Base-by-base conservation (phyloP, 2,888 invertebrate genomes). In the Gymnoscelis rufifasciata region DNA sequence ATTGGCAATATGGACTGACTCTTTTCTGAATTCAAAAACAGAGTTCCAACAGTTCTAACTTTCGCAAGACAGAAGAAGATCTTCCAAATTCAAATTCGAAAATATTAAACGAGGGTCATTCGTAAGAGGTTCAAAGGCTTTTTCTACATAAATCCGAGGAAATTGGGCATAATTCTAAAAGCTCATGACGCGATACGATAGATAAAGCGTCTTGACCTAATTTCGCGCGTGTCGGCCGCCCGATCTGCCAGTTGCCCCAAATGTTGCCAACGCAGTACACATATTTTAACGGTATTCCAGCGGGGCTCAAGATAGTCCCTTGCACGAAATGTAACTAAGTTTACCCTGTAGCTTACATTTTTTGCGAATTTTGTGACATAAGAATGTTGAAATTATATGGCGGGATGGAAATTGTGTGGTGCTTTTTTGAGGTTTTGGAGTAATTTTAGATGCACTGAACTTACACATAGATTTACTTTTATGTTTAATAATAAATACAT, bases 171-270 rank as follows among this genome's bases (percentile, higher is more conserved):
- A 69, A 71, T 68, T 67, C 56, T 57, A 62, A 71, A 66, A 69
- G 66, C 64, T 54, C 62, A 60, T 63, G 68, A 62, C 68, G 59
- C 59, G 66, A 57, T 52, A 57, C 59, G 66, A 56, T 53, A 58
- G 51, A 62, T 33, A 33, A 33, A 33, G 57, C 68, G 63, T 71
- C 74, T 78, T 78, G 78, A 78, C 78, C 78, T 71, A 77, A 78
- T 78, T 79, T 67, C 62, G 58, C 59, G 52, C 63, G 64, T 62
- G 66, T 66, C 64, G 62, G 63, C 59, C 62, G 57, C 58, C 61
- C 65, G 66, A 52, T 64, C 71, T 70, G 66, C 72, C 66, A 74
- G 78, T 77, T 69, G 61, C 60, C 70, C 71, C 77, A 75, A 78
- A 74, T 72, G 73, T 66, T 64, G 62, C 68, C 35, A 35, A 35